phyloP scores from a whole-genome alignment of 2,888 invertebrate genomes.

The Troides oblongomaculatus region DNA sequence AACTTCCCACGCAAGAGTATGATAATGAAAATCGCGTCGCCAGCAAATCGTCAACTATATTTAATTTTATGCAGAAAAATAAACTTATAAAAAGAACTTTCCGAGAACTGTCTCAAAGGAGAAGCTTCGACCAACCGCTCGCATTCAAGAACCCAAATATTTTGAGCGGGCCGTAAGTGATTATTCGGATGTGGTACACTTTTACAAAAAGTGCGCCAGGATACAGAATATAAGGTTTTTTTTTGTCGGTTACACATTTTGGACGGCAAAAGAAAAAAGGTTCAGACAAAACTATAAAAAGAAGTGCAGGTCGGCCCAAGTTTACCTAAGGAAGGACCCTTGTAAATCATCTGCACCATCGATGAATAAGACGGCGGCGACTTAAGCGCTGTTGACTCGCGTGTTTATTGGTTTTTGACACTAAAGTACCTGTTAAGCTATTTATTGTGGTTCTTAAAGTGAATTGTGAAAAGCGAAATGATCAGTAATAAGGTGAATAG shows the following conservation, averaged over 20 bases:
- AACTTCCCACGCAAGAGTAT: neutral
- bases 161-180: slow-evolving; percentile 76
- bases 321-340: slow-evolving; percentile 79
- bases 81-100: slow-evolving; percentile 52
- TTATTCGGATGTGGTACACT: slow-evolving; percentile 79
- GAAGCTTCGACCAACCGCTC: slow-evolving; percentile 57
- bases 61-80: slow-evolving; percentile 29
- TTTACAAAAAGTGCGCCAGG: slow-evolving; percentile 76
- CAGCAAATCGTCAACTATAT: slow-evolving; percentile 19
- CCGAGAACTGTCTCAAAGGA: slow-evolving; percentile 68
- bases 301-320: slow-evolving; percentile 71
- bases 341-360: slow-evolving; percentile 76
- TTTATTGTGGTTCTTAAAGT: slow-evolving; percentile 62
- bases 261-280: slow-evolving; percentile 74
- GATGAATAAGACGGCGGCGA: slow-evolving; percentile 68
- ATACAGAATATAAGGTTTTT: slow-evolving; percentile 71
- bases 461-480: slow-evolving; percentile 42
- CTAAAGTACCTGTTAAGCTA: slow-evolving; percentile 72
- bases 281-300: slow-evolving; percentile 75
- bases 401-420: slow-evolving; percentile 74
- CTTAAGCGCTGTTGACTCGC: slow-evolving; percentile 73
- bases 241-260: slow-evolving; percentile 71
- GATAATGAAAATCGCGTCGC: neutral
- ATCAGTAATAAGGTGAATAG: slow-evolving; percentile 17
- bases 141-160: slow-evolving; percentile 76